Evolutionary conservation across 2,888 invertebrate genomes (phyloP).

Genomic region (Eilema sororculum): DNA sequence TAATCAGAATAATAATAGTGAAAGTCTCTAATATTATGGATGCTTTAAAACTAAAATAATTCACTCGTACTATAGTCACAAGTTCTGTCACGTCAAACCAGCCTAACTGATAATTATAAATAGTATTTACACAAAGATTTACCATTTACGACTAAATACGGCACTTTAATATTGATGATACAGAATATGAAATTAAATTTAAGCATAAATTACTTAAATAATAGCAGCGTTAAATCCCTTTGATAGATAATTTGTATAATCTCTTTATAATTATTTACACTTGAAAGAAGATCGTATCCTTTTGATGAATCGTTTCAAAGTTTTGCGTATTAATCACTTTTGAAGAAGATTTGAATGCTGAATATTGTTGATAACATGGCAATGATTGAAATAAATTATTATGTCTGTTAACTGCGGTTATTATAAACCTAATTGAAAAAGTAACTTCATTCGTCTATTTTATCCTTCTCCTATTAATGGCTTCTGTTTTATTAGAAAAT

Average conservation of each 20-base stretch:
- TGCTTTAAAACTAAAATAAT: not conserved
- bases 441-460: not conserved
- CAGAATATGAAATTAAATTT: slow-evolving; percentile 4
- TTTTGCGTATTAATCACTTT: not conserved
- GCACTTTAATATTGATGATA: not conserved
- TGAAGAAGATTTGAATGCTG: not conserved
- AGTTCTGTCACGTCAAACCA: not conserved
- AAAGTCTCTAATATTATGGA: too few relatives aligned
- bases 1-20: too few relatives aligned
- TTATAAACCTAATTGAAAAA: not conserved
- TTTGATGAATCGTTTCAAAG: slow-evolving; percentile 1
- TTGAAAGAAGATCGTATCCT: slow-evolving; percentile 1
- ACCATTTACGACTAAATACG: not conserved
- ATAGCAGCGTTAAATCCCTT: slow-evolving; percentile 1
- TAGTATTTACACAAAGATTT: not conserved
- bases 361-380: not conserved
- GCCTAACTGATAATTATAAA: not conserved
- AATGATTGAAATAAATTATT: slow-evolving; percentile 4
- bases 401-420: not conserved
- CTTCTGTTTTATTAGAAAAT: not conserved
- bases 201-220: not conserved
- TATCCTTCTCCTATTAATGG: not conserved
- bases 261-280: not conserved
- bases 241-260: not conserved
- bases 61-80: not conserved